A percentile compares a stretch with the other conserved stretches of the same genome.
phyloP scores from a whole-genome alignment of 2,888 invertebrate species.

The Sacculina carcini region DNA sequence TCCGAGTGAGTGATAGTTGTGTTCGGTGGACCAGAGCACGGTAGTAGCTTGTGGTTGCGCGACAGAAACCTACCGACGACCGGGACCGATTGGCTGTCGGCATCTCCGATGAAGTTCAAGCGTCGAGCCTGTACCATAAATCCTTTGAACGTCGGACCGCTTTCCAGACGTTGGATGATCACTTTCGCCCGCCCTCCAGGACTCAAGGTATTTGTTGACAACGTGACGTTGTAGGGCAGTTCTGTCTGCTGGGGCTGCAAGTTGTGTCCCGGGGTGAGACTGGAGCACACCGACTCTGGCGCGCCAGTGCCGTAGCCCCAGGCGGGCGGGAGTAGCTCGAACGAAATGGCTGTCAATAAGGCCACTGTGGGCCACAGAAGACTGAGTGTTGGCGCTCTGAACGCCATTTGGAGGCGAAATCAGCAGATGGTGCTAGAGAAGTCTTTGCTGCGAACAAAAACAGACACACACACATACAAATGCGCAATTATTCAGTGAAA shows the following conservation, averaged over 20 bases:
- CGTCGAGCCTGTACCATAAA: conserved; percentile 9
- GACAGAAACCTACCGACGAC: conserved; percentile 8
- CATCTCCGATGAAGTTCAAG: no score
- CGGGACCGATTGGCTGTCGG: not conserved
- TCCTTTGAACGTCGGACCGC: conserved; percentile 7
- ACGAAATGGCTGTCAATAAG: no score
- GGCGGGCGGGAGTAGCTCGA: no score
- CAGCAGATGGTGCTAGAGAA: no score
- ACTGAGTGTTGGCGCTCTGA: no score
- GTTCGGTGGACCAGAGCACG: no score
- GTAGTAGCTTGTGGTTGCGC: no score
- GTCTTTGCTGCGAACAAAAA: no score
- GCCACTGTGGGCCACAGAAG: no score
- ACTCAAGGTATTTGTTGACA: not conserved
- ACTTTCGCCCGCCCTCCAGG: not conserved
- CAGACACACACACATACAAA: no score
- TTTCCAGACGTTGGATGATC: not conserved
- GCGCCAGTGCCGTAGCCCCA: not conserved
- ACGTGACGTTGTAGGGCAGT: not conserved
- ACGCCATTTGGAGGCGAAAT: no score
- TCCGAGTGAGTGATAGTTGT: conserved; percentile 10
- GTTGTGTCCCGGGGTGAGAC: not conserved
- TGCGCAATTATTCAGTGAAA: no score
- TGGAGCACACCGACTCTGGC: not conserved
- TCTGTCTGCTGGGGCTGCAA: not conserved